Evolutionary conservation across 1,140 invertebrate species (phyloP).

Genomic region (Ostrea denselamellosa): DNA sequence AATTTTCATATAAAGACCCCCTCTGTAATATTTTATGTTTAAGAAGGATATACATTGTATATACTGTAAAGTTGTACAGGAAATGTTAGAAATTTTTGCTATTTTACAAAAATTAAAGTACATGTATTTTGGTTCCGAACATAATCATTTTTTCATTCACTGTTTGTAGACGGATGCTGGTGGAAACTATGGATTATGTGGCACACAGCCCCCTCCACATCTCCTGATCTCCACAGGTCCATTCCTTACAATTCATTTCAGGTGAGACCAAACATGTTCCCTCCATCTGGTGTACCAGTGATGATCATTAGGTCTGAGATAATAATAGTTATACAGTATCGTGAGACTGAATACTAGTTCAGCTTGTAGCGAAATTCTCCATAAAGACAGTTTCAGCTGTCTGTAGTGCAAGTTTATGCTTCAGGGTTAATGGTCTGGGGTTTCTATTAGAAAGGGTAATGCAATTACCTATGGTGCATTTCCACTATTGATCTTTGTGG

Average conservation of each 20-base stretch:
- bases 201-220: slow-evolving; percentile 49
- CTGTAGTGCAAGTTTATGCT: neutral
- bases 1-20: neutral
- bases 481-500: neutral
- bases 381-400: neutral
- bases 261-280: slow-evolving; percentile 43
- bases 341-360: neutral
- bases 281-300: neutral
- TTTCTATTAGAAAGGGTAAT: neutral
- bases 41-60: too few relatives aligned
- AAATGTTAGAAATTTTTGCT: too few relatives aligned
- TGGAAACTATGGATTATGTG: slow-evolving; percentile 63
- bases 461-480: neutral
- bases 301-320: neutral
- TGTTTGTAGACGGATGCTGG: slow-evolving; percentile 55
- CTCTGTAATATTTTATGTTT: too few relatives aligned
- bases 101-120: too few relatives aligned
- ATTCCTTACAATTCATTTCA: slow-evolving; percentile 62
- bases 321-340: neutral
- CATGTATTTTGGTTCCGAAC: neutral
- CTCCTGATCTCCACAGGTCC: slow-evolving; percentile 55
- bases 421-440: too few relatives aligned
- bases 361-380: neutral
- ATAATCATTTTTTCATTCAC: neutral
- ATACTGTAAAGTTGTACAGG: too few relatives aligned